Evolutionary conservation across 92 coral and sea anemone species (phyloP).

Genomic region (Paragorgia papillata): DNA sequence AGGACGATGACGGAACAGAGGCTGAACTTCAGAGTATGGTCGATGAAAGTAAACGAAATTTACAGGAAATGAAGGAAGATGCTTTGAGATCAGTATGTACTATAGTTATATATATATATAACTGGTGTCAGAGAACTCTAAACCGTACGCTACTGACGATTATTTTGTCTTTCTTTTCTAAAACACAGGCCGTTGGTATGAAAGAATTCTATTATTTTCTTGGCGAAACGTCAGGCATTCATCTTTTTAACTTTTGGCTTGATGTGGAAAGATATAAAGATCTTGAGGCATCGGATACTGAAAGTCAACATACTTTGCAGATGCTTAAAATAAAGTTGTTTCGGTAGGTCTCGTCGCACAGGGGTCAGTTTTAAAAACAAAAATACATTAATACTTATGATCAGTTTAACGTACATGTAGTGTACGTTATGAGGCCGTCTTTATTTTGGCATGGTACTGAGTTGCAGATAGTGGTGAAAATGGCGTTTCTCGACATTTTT

Average conservation of each 20-base stretch:
- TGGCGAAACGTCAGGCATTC: slow-evolving; percentile 78
- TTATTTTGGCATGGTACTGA: no score
- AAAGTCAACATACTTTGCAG: slow-evolving; percentile 77
- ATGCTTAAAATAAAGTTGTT: slow-evolving; percentile 75
- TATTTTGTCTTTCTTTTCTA: no score
- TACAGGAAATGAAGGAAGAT: slow-evolving; percentile 89
- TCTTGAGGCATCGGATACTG: slow-evolving; percentile 67
- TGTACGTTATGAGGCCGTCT: no score
- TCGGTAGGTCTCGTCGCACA: slow-evolving; percentile 52
- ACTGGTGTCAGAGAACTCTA: slow-evolving; percentile 11
- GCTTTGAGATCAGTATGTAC: slow-evolving; percentile 81
- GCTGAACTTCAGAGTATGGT: slow-evolving; percentile 88
- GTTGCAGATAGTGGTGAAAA: no score
- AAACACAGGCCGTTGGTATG: slow-evolving; percentile 76
- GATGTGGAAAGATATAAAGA: slow-evolving; percentile 91
- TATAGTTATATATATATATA: neutral
- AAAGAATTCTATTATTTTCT: slow-evolving; percentile 71
- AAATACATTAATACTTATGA: no score
- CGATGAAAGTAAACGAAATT: slow-evolving; percentile 72
- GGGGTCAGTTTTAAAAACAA: no score
- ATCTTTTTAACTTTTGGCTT: slow-evolving; percentile 89
- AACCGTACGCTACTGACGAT: no score
- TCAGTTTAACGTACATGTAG: no score
- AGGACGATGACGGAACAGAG: slow-evolving; percentile 73
- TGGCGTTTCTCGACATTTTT: neutral